Conservation (phyloP, 2,113 vertebrate genomes). For the Cinclus cinclus region DNA sequence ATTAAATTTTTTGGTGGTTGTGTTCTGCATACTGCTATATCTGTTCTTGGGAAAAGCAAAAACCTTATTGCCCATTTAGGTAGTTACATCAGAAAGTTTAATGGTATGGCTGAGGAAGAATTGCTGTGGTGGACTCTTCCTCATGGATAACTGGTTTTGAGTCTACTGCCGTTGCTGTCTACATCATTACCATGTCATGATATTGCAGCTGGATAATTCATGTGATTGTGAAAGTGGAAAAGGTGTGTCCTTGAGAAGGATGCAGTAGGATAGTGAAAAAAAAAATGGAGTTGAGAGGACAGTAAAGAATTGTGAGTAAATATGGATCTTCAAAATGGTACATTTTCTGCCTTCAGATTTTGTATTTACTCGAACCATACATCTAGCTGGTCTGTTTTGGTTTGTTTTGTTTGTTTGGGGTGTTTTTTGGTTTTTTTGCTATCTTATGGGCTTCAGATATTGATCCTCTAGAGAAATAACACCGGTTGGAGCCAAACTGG, state of each 20-base stretch:
- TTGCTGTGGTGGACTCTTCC: background rate
- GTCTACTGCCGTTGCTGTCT: background rate
- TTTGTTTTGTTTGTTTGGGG: background rate
- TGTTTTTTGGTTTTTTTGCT: background rate
- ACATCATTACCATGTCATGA: rapidly evolving
- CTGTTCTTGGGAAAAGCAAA: background rate
- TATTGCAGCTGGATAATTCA: background rate
- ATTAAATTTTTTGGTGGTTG: background rate
- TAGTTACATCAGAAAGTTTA: background rate
- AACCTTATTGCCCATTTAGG: background rate
- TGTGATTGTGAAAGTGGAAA: background rate
- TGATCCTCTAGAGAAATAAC: background rate
- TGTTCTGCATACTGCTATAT: background rate
- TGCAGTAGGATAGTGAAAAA: background rate
- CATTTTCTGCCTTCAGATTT: background rate
- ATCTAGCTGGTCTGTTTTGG: background rate
- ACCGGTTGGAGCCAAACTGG: background rate
- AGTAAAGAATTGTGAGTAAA: background rate
- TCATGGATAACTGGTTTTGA: background rate
- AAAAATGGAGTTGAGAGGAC: background rate
- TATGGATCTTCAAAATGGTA: background rate
- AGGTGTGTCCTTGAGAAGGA: background rate
- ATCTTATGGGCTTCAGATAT: background rate
- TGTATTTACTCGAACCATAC: background rate
- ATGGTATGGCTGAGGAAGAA: background rate